Evolutionary conservation across 2,797 vertebrate species (phyloP), one percentile per base, ranked within the genome.

Genomic region (Australoheros facetus): DNA sequence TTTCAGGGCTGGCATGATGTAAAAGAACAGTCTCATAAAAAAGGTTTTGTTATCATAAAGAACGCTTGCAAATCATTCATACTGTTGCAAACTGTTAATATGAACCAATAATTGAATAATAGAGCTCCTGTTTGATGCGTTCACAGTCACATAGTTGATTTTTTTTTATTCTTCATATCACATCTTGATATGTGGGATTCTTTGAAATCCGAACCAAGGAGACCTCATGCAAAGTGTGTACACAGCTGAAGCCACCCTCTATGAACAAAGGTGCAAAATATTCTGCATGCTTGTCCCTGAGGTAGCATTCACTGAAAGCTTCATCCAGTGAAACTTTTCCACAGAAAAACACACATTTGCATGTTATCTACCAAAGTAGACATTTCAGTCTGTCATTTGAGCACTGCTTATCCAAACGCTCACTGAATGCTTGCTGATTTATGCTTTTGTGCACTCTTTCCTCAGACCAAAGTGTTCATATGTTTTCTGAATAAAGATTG

Each of bases 401-500:
- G 64, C 14, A 77, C 45, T 3, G 17, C 17, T 14, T 51, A 64
- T 34, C 21, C 23, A 53, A 23, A 75, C 45, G 39, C 11, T 66
- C 16, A 30, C 23, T 4, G 42, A 69, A 69, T 48, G 42, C 5
- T 69, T 28, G 16, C 3, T 48, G 19, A 37, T 64, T 45, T 39
- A 30, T 21, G 23, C 66, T 55, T 85, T 58, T n/a, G 64, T 71
- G 17, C 64, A 51, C 45, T 30, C 26, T 51, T 30, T 48, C 48
- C 9, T 48, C 62, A 66, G 34, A 48, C n/a, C 23, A 75, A 70
- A 72, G 78, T 51, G 11, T 54, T 45, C 16, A 74, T 21, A 12
- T 34, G 5, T 75, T 80, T 80, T 78, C 57, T 77, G 42, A 77
- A 39, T 83, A 13, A 5, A 48, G 13, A 69, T 19, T 84, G 8